Evolutionary conservation across 1,140 invertebrate genomes (phyloP).

Genomic region (Fopius arisanus): DNA sequence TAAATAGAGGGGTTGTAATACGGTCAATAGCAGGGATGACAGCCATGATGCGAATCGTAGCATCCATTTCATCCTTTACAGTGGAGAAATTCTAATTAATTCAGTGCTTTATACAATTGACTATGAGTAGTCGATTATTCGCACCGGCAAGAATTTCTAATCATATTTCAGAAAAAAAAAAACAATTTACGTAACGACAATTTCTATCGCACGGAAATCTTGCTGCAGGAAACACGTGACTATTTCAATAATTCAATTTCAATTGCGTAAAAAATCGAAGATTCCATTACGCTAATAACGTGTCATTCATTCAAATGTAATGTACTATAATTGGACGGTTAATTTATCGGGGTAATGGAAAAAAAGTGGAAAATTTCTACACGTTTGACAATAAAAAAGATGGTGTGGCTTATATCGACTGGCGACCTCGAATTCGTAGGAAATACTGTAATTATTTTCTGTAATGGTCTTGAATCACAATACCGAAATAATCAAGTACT

Average conservation of each 20-base stretch:
- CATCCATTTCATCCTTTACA: neutral
- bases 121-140: no score
- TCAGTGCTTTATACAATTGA: neutral
- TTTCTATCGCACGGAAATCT: no score
- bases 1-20: conserved; percentile 39
- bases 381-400: neutral
- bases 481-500: neutral
- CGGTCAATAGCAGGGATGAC: conserved; percentile 3
- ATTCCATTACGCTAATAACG: no score
- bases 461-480: neutral
- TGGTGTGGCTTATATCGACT: neutral
- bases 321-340: no score
- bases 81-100: neutral
- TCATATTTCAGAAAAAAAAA: neutral
- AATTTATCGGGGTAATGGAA: no score
- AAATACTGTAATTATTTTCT: neutral
- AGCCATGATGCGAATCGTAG: conserved; percentile 29
- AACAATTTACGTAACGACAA: no score
- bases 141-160: neutral
- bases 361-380: neutral
- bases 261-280: no score
- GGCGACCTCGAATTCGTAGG: neutral
- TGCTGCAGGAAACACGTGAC: no score
- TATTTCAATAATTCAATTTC: no score
- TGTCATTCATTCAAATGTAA: no score